Evolutionary conservation across 2,888 invertebrate genomes (phyloP).

Genomic region (Cheilosia urbana): DNA sequence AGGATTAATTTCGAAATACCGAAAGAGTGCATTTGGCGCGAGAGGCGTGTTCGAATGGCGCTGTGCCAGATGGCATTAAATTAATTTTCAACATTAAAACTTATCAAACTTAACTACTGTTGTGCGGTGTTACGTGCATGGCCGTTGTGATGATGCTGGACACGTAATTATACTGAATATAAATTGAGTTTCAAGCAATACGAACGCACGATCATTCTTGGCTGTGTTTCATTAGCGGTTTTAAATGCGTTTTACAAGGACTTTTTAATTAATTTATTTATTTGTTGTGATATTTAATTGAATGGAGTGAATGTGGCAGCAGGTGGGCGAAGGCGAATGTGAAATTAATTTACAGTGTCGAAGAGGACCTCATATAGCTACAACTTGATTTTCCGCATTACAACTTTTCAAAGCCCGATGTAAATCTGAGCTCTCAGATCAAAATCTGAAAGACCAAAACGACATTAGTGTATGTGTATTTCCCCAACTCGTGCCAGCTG

Average conservation of each 20-base stretch:
- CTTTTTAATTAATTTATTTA: constrained; percentile 37
- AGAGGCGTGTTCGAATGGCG: constrained; percentile 12
- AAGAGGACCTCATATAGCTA: too few relatives aligned
- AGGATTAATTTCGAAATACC: constrained; percentile 64
- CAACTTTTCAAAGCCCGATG: too few relatives aligned
- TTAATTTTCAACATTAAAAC: constrained; percentile 72
- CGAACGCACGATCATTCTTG: constrained; percentile 15
- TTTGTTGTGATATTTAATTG: background rate
- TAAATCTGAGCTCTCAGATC: too few relatives aligned
- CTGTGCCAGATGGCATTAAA: constrained; percentile 70
- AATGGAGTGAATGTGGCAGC: background rate
- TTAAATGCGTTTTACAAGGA: constrained; percentile 25
- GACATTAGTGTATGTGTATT: too few relatives aligned
- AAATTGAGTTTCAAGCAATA: constrained; percentile 63
- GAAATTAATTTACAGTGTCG: too few relatives aligned
- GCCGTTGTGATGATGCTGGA: constrained; percentile 35
- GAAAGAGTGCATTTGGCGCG: constrained; percentile 37
- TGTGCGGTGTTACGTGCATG: constrained; percentile 26
- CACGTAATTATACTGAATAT: constrained; percentile 69
- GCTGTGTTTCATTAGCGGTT: constrained; percentile 53
- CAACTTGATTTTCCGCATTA: too few relatives aligned
- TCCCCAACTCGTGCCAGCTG: too few relatives aligned
- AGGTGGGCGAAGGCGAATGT: too few relatives aligned
- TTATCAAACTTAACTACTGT: constrained; percentile 70
- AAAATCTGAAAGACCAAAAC: too few relatives aligned